Evolutionary conservation across 2,113 vertebrate genomes (phyloP).

Genomic region (Gallinago paraguaiae): DNA sequence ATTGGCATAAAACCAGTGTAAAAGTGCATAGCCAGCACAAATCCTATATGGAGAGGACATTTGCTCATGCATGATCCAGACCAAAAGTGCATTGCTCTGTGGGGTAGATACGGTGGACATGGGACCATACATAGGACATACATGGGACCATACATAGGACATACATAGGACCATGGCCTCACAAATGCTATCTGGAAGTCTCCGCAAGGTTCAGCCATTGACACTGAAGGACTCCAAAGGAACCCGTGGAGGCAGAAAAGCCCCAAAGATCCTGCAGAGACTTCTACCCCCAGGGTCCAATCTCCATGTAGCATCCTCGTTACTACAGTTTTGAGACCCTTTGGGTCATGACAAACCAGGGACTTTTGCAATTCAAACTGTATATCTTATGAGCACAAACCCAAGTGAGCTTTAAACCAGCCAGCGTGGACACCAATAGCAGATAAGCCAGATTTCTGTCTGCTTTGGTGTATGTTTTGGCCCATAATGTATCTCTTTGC

Average conservation of each 20-base stretch:
- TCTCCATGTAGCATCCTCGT: neutral
- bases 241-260: neutral
- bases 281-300: neutral
- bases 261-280: too few species aligned
- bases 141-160: too few species aligned
- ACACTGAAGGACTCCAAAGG: neutral
- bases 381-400: neutral
- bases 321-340: neutral
- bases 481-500: neutral
- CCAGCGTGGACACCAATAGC: neutral
- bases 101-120: neutral
- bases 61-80: neutral
- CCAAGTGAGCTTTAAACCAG: neutral
- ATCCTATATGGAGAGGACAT: neutral
- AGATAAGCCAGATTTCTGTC: neutral
- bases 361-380: neutral
- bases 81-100: neutral
- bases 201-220: neutral
- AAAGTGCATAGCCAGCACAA: neutral
- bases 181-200: neutral
- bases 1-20: neutral
- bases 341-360: neutral
- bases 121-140: too few species aligned
- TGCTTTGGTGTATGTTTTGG: neutral
- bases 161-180: neutral